These are phyloP conservation scores for Gnathonemus longibarbis DNA, from an alignment of 2,113 vertebrate genomes.

Conservation along the genomic window DNA sequence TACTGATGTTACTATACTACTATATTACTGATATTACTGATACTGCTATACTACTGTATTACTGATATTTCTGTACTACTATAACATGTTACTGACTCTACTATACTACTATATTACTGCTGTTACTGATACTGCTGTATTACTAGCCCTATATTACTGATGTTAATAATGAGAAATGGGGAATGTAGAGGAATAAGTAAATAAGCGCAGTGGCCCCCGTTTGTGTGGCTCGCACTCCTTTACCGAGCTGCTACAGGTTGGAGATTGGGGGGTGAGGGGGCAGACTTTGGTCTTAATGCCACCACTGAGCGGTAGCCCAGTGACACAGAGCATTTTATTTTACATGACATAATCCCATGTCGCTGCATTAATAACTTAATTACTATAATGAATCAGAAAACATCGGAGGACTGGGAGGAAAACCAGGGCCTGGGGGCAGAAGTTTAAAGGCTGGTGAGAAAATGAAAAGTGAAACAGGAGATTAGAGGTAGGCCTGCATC, in stretches of 20 bases:
- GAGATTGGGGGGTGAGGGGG: background rate
- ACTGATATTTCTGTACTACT: background rate
- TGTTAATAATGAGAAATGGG: background rate
- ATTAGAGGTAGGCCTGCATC: background rate
- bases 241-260: background rate
- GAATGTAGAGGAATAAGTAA: background rate
- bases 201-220: background rate
- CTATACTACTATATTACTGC: background rate
- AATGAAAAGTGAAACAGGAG: slow-evolving; percentile 3
- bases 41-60: background rate
- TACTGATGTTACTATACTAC: background rate
- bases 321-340: slow-evolving; percentile 57
- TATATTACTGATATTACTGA: no score
- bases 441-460: slow-evolving; percentile 46
- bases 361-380: slow-evolving; percentile 72
- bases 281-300: background rate
- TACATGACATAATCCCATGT: slow-evolving; percentile 66
- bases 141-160: background rate
- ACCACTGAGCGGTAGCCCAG: background rate
- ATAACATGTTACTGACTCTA: background rate
- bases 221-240: background rate
- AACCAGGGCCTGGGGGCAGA: slow-evolving; percentile 24
- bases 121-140: background rate
- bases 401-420: slow-evolving; percentile 18
- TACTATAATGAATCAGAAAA: slow-evolving; percentile 73